Evolutionary conservation across 2,113 vertebrate species (phyloP), one percentile per base, ranked within the genome.

Genomic region (Ictidomys tridecemlineatus): DNA sequence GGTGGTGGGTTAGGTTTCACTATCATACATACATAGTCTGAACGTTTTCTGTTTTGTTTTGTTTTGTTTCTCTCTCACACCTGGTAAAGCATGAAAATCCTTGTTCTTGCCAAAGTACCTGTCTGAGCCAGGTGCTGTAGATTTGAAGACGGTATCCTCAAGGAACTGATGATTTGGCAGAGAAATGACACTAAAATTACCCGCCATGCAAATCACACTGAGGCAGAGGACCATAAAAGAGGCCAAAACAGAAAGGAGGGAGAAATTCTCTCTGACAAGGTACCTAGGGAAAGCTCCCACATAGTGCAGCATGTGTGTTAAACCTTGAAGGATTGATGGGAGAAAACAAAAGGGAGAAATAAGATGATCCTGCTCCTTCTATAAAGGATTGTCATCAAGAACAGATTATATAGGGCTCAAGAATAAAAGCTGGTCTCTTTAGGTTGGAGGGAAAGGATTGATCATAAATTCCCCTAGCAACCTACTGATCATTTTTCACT

Each of bases 281-380:
- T n/a, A 17, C 30, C 78, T 32, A 24, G 39, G 53, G 22, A 53
- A 69, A 37, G 20, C 16, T 74, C 30, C 77, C 91, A 93, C 70
- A 78, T 14, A 65, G 56, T 34, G 24, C 17, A 51, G 39, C 37
- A 58, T 74, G 37, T 51, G 58, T 73, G 17, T 56, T 88, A 77
- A 96, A 83, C 24, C 5, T 91, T 88, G 65, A 96, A 93, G 24
- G 34, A 93, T 84, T 74, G 34, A 39, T 92, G 65, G 42, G 16
- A 48, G 39, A 91, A 74, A 93, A 85, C 39, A 79, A 91, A 84
- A 84, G 26, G 20, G 28, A 51, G 26, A 93, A 94, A 34, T 69
- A 87, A 92, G 76, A 79, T 28, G 73, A 92, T 58, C 11, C 16
- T 85, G 26, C 65, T 63, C 80, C 13, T 74, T 88, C 42, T 85